Evolutionary conservation across 1,140 invertebrate genomes (phyloP), one percentile per base, ranked within the genome.

Genomic region (Sipha flava): DNA sequence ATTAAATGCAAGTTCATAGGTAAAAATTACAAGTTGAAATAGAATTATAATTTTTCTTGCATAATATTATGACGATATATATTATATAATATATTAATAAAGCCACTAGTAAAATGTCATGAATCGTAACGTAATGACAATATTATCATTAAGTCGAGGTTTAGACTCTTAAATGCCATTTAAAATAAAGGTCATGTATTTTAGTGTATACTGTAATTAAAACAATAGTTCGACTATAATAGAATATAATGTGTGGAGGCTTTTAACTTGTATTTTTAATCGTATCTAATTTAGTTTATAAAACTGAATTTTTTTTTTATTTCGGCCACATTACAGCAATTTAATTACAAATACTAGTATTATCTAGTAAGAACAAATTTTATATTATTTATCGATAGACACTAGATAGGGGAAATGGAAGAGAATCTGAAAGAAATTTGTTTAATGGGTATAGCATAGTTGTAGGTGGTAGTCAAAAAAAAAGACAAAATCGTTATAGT

Each of bases 141-240:
- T 43, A 66, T 43, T 66, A 66, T 26, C 43, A 66, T 66, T 9
- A 16, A 43, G 21, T 26, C 37, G 37, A 66, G 21, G 47, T 52
- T 75, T 52, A 23, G 40, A 75, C n/a, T 34, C 31, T 37, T 54
- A 75, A 75, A 75, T 75, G 72, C 14, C 49, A 75, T 34, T 75
- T 52, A 54, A 72, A 52, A n/a, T 14, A 75, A 75, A 75, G 45
- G 72, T 75, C 49, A 75, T 54, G 72, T 75, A 37, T 52, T 57
- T 54, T 16, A 31, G 14, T 52, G 10, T 52, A 57, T 75, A 14
- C 12, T 75, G 72, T 75, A 75, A 75, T 75, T 75, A 75, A 75
- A 75, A 75, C n/a, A 37, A 54, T 23, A 18, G 18, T 26, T 18
- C 14, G n/a, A n/a, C 68, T 49, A 45, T 45, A 49, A 66, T 66